Evolutionary conservation across 2,113 vertebrate genomes (phyloP), one percentile per base, ranked within the genome.

Genomic region (Caloenas nicobarica): DNA sequence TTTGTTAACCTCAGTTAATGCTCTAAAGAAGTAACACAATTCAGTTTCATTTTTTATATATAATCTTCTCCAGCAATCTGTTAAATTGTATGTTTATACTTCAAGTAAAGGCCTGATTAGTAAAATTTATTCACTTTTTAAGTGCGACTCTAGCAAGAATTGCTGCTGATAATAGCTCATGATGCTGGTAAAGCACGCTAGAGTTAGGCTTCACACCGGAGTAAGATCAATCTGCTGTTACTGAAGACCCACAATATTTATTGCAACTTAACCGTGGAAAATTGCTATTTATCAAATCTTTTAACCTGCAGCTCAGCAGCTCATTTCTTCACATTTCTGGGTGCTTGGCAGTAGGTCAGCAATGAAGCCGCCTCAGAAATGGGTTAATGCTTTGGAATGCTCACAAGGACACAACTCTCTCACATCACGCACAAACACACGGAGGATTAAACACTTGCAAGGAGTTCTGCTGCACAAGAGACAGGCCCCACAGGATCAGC

Each of bases 41-140:
- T 90, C 81, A 79, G 84, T 60, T 95, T 96, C 90, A 60, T 96
- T 95, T 95, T 97, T 77, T 85, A 79, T 71, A 66, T 61, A 71
- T 93, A 83, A 94, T 96, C 88, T 97, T 66, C 94, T 97, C 82
- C 83, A 94, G 71, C 95, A 92, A 95, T 96, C 96, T 97, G 93
- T 96, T 97, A 91, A 96, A 96, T 95, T 83, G 57, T 88, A 61
- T 74, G 77, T 94, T 96, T 96, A 94, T 91, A 78, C 95, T 97
- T 97, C 24, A 19, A 93, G 31, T 70, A 91, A 97, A 96, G 28
- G 76, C 69, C 89, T 81, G 82, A 83, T 94, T 97, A 96, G 86
- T 77, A 91, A 91, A 95, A 84, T 96, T 94, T 86, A 91, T 96
- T 96, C 74, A 91, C 73, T 93, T 96, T 83, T 95, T 72, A 53